Base-by-base conservation (phyloP, 2,888 invertebrate genomes). In the Agriopis aurantiaria region DNA sequence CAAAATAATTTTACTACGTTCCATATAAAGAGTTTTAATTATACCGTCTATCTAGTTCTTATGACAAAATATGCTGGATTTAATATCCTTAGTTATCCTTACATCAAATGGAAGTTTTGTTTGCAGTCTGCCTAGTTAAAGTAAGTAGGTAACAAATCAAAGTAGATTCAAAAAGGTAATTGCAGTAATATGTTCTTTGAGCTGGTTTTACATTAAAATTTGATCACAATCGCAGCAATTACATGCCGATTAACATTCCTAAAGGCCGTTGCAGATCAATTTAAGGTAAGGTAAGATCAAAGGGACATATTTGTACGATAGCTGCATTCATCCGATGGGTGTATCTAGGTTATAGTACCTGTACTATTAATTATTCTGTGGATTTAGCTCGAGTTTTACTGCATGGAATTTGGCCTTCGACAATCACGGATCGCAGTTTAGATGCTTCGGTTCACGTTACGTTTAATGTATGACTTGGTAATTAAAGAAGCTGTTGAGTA, bases 341-440 rank as follows among this genome's bases (percentile, higher is more conserved):
- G 85, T 84, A 91, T 89, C 90, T 91, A 85, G 91, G 92, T 91
- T 91, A 90, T 33, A 33, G 33, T 33, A 33, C 33, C 33, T 33
- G 3, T 33, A 33, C 33, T 33, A 33, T 33, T 33, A 33, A 3
- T 33, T 33, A 33, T 33, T 33, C 33, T 33, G 33, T 33, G 0
- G 33, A 33, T 33, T 33, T 78, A 79, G 79, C 83, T 82, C 84
- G 84, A 81, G 81, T 87, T 88, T 91, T 91, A 92, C 88, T 88
- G 85, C 86, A 78, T 79, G 84, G 87, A 85, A 87, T 89, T 84
- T 76, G 80, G 82, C 91, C 89, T 91, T 91, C 88, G 82, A 76
- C 79, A 73, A 75, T 77, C 58, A 45, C 80, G 73, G 77, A 79
- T 74, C 80, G 78, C 77, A 75, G 80, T 76, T 71, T 73, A 74